phyloP scores from a whole-genome alignment of 2,888 invertebrate genomes.

The Phortica okadai region DNA sequence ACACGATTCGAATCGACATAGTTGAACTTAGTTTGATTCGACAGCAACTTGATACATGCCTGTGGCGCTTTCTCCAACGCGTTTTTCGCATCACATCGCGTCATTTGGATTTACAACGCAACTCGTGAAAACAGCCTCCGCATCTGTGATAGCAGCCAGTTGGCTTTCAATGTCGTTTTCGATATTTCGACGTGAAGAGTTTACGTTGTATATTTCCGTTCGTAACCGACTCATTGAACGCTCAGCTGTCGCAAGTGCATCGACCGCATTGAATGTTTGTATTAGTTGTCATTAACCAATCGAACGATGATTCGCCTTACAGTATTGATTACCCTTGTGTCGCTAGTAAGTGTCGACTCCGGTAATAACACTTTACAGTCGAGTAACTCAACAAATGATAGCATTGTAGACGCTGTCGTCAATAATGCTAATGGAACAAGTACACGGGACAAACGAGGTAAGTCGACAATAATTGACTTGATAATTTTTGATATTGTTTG shows the following conservation, averaged over 20 bases:
- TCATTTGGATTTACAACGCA: not conserved
- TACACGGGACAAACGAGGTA: conserved; percentile 63
- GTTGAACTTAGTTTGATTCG: not conserved
- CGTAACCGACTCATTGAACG: not conserved
- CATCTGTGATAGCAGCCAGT: not conserved
- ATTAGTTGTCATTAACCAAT: not conserved
- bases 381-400: conserved; percentile 34
- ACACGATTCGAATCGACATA: no score
- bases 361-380: conserved; percentile 50
- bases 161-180: not conserved
- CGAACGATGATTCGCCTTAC: conserved; percentile 59
- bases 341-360: conserved; percentile 63
- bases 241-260: conserved; percentile 3
- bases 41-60: not conserved
- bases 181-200: not conserved
- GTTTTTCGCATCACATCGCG: not conserved
- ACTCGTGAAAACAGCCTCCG: not conserved
- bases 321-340: conserved; percentile 53
- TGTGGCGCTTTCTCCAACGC: not conserved
- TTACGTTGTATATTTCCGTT: not conserved
- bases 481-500: not conserved
- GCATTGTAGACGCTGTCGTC: not conserved
- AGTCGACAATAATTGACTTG: conserved; percentile 40
- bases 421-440: conserved; percentile 36
- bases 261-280: not conserved